Base-by-base conservation (phyloP, 2,888 invertebrate genomes). In the Gonocerus acuteangulatus region DNA sequence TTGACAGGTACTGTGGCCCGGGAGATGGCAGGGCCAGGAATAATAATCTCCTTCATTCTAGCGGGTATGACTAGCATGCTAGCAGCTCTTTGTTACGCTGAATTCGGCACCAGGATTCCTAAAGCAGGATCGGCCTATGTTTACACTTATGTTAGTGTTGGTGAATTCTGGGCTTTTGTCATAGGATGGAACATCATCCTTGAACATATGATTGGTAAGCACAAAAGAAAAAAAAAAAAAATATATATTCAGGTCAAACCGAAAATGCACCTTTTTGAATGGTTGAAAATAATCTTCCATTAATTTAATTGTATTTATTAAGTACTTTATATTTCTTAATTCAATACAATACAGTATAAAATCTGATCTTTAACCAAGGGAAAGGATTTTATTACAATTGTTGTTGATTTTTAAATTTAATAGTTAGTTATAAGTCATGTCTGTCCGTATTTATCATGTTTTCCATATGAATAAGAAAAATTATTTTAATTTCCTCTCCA, bases 171-270 rank as follows among this genome's bases (percentile, higher is more conserved):
- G 87, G 94, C 94, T 0, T 95, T 95, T 71, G 83, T 91, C 56
- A 94, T 95, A 70, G 95, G 95, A 21, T 95, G 95, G 95, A 94
- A 93, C 72, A 87, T 95, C 60, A 82, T 95, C 39, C 74, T 94
- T 69, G 92, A 92, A 72, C 90, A 92, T 72, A 87, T 91, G 85
- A 85, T 92, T 69, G 88, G 88, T 84, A 70, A 71, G 69, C 60
- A 22, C 9, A 27, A 21, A 48, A 19, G n/a, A n/a, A n/a, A n/a
- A n/a, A n/a, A n/a, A 15, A 61, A 64, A 11, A 52, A 39, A 4
- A 44, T 36, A 16, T 44, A 48, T n/a, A n/a, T n/a, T n/a, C n/a
- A n/a, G n/a, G n/a, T 61, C 45, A 6, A 48, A 32, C 15, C 11
- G 18, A 21, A 64, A 39, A n/a, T n/a, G n/a, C n/a, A n/a, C n/a